These are phyloP conservation scores for Cisticola juncidis DNA, from an alignment of 2,113 vertebrate genomes.

Conservation along the genomic window DNA sequence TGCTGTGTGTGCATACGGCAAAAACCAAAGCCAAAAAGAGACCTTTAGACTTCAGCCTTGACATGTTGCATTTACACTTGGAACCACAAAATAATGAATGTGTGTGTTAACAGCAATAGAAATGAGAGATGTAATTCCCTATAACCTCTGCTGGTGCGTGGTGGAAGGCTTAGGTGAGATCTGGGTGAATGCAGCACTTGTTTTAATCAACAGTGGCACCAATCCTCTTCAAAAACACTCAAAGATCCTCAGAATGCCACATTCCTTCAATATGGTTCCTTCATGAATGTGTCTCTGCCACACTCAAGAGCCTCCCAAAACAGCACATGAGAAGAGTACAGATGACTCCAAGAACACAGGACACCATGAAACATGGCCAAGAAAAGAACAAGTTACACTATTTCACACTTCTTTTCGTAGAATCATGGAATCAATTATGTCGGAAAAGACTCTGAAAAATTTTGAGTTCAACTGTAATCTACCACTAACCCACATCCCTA, in stretches of 20 bases:
- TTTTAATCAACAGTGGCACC: background rate
- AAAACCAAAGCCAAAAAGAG: background rate
- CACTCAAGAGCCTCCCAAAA: background rate
- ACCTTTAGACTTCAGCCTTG: background rate
- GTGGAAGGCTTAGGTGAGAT: background rate
- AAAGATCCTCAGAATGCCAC: background rate
- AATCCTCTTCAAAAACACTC: background rate
- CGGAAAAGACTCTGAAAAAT: background rate
- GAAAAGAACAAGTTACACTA: background rate
- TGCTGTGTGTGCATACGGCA: background rate
- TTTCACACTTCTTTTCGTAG: background rate
- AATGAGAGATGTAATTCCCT: background rate
- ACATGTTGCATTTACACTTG: background rate
- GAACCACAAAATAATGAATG: background rate
- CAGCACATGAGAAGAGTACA: background rate
- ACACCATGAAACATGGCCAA: background rate
- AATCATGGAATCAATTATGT: background rate
- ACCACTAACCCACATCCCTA: background rate
- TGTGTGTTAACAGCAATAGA: background rate
- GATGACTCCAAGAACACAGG: background rate
- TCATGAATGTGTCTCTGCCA: background rate
- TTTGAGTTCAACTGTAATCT: background rate
- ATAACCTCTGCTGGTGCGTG: background rate
- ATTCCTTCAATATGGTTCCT: background rate
- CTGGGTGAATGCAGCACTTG: background rate